Evolutionary conservation across 2,888 invertebrate species (phyloP), one percentile per base, ranked within the genome.

Genomic region (Zeuzera pyrina): DNA sequence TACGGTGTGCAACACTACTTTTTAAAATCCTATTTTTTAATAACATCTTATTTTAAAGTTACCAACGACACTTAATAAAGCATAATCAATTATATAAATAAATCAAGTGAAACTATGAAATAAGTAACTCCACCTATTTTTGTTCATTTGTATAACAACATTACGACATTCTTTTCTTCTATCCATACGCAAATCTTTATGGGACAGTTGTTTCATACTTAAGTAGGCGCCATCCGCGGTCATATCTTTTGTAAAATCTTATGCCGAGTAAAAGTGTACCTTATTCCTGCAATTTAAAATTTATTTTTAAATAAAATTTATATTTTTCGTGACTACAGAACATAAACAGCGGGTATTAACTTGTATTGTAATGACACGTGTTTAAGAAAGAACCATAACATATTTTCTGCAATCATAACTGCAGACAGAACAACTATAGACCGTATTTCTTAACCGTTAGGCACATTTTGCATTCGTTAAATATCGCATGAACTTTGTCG

Each of bases 1-100:
- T 36, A 38, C 30, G 30, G 37, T 40, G 51, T 47, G 39, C 67
- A 53, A 56, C 65, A 56, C 66, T 62, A 62, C 14, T n/a, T 19
- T n/a, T n/a, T n/a, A n/a, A n/a, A n/a, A n/a, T n/a, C n/a, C 6
- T 19, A 5, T 7, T 19, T 7, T 5, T 19, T 7, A 19, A 19
- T 19, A 19, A n/a, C n/a, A n/a, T n/a, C n/a, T n/a, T n/a, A n/a
- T n/a, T n/a, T n/a, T n/a, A n/a, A n/a, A n/a, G n/a, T n/a, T n/a
- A n/a, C n/a, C n/a, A n/a, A n/a, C n/a, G n/a, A n/a, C n/a, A n/a
- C n/a, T n/a, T n/a, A n/a, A n/a, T n/a, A n/a, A n/a, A n/a, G n/a
- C n/a, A n/a, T n/a, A n/a, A n/a, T n/a, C n/a, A n/a, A n/a, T n/a
- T n/a, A n/a, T n/a, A n/a, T n/a, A n/a, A n/a, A n/a, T n/a, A n/a